These are phyloP conservation scores for Rachycentron canadum DNA, from an alignment of 2,797 vertebrate genomes.

Conservation along the genomic window DNA sequence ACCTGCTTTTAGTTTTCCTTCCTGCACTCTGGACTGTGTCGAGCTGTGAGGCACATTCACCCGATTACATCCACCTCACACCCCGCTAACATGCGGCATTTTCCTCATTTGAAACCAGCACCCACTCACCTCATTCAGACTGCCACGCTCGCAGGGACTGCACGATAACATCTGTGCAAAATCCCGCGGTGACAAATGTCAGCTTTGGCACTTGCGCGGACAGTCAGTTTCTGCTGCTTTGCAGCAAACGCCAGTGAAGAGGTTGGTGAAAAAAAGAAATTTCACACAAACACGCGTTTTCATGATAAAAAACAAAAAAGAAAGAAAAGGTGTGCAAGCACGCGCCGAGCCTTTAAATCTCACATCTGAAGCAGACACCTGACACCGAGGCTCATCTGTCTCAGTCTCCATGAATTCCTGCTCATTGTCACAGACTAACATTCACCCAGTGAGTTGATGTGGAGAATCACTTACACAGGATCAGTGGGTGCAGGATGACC, in stretches of 20 bases:
- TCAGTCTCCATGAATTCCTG: slow-evolving; percentile 22
- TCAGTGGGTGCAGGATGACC: slow-evolving; percentile 74
- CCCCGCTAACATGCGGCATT: slow-evolving; percentile 35
- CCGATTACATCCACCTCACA: slow-evolving; percentile 29
- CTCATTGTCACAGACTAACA: slow-evolving; percentile 18
- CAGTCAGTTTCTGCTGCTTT: slow-evolving; percentile 21
- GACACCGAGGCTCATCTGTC: slow-evolving; percentile 17
- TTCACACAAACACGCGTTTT: slow-evolving; percentile 35
- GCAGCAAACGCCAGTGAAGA: slow-evolving; percentile 23
- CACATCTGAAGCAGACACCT: slow-evolving; percentile 34
- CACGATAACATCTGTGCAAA: slow-evolving; percentile 52
- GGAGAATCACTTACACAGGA: slow-evolving; percentile 83
- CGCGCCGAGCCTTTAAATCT: slow-evolving; percentile 22
- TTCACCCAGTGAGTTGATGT: slow-evolving; percentile 55
- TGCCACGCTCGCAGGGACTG: slow-evolving; percentile 57
- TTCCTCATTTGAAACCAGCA: slow-evolving; percentile 31
- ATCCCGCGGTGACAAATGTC: slow-evolving; percentile 35
- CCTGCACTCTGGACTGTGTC: slow-evolving; percentile 9
- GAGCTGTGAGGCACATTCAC: slow-evolving; percentile 29
- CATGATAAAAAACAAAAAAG: too few species aligned
- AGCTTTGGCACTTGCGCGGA: slow-evolving; percentile 22
- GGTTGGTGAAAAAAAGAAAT: slow-evolving; percentile 5
- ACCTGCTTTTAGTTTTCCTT: slow-evolving; percentile 34
- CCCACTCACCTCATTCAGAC: slow-evolving; percentile 10
- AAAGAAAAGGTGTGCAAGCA: slow-evolving; percentile 25